phyloP scores from a whole-genome alignment of 2,797 vertebrate species.

The Myotis pilosus region DNA sequence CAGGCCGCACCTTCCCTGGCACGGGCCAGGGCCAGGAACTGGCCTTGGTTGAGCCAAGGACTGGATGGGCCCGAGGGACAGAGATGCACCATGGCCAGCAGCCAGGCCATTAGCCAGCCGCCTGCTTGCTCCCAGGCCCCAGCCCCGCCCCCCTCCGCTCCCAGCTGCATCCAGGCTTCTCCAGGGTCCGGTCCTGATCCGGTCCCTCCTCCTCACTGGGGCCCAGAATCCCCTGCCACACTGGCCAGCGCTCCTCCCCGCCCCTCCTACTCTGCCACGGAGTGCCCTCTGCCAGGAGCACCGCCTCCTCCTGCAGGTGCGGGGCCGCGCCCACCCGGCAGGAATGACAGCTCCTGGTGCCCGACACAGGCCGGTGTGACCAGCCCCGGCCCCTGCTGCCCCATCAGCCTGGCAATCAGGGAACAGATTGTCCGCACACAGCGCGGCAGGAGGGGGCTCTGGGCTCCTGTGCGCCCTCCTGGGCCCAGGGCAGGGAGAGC shows the following conservation, averaged over 20 bases:
- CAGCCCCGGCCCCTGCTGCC: not conserved
- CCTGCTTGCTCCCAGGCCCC: not conserved
- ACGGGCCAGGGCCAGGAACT: not conserved
- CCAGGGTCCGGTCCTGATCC: not conserved
- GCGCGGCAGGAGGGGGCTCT: too few species aligned
- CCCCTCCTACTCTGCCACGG: not conserved
- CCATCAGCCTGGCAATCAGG: rapidly evolving
- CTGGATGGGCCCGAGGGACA: not conserved
- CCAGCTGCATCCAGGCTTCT: not conserved
- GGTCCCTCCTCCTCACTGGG: not conserved
- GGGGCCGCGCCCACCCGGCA: rapidly evolving
- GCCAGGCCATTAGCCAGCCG: not conserved
- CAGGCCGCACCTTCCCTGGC: not conserved
- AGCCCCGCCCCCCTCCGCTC: not conserved
- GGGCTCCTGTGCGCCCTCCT: not conserved
- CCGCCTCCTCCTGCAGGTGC: not conserved
- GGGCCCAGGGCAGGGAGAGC: not conserved
- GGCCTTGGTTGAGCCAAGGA: not conserved
- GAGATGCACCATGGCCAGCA: not conserved
- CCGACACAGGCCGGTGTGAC: not conserved
- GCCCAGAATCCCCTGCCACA: rapidly evolving
- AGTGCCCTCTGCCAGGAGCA: not conserved
- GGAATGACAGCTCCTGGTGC: not conserved
- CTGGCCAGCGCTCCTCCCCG: not conserved
- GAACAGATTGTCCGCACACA: not conserved